A percentile compares a stretch with the other conserved stretches of the same genome.
phyloP scores from a whole-genome alignment of 2,797 vertebrate species.

The Enteromius mattozi region DNA sequence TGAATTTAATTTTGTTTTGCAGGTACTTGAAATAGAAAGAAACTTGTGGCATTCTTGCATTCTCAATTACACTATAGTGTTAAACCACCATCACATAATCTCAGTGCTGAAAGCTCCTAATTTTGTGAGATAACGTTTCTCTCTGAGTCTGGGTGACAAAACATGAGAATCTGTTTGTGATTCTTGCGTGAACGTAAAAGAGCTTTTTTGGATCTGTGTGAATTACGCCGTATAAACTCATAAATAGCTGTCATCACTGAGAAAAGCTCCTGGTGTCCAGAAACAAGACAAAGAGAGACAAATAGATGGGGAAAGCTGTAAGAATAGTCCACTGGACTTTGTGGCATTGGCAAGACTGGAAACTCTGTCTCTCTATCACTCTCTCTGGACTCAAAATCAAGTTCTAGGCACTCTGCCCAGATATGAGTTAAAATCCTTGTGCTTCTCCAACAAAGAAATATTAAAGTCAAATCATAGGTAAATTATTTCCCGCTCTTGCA shows the following conservation, averaged over 20 bases:
- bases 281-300: constrained; percentile 20
- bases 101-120: not conserved
- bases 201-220: constrained; percentile 12
- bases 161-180: constrained; percentile 8
- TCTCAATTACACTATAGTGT: constrained; percentile 21
- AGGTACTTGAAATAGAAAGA: constrained; percentile 54
- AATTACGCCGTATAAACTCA: constrained; percentile 18
- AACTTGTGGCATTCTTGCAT: constrained; percentile 49
- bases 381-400: constrained; percentile 25
- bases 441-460: constrained; percentile 52
- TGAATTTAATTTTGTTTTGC: constrained; percentile 56
- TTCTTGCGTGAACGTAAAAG: not conserved
- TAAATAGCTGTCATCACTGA: constrained; percentile 44
- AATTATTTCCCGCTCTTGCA: constrained; percentile 39
- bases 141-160: not conserved
- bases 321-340: constrained; percentile 29
- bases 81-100: constrained; percentile 24
- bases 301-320: constrained; percentile 11
- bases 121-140: not conserved
- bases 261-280: constrained; percentile 2
- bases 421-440: constrained; percentile 39
- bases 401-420: constrained; percentile 35
- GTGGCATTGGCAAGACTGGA: constrained; percentile 26
- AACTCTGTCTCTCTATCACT: not conserved
- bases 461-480: constrained; percentile 53